Base-by-base conservation (phyloP, 1,140 invertebrate species). In the Ceratitis capitata region DNA sequence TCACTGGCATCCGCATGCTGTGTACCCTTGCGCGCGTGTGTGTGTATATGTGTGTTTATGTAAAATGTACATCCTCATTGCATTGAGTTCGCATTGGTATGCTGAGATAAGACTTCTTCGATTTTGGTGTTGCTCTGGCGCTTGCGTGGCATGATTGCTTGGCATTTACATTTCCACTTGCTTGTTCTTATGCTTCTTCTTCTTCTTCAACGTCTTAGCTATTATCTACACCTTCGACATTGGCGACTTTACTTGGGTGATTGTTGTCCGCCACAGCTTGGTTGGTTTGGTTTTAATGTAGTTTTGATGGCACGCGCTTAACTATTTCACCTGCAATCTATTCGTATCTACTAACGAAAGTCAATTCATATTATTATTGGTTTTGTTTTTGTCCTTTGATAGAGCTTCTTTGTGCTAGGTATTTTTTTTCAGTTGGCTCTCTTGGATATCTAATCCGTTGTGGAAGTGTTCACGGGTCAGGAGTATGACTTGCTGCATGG, bases 321-420 rank as follows among this genome's bases (percentile, higher is more conserved):
- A 78, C 69, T 78, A 78, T 78, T 78, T 78, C 69, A 78, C 69
- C 69, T 78, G 69, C n/a, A 78, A n/a, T n/a, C 39, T 7, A 78
- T 78, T 45, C 39, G 45, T 23, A n/a, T n/a, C n/a, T n/a, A n/a
- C n/a, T n/a, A n/a, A n/a, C n/a, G n/a, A n/a, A n/a, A n/a, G n/a
- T n/a, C n/a, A n/a, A n/a, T n/a, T n/a, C n/a, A n/a, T n/a, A n/a
- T n/a, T n/a, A n/a, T n/a, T n/a, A n/a, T 78, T 19, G 16, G 69
- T 39, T 23, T 78, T 78, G 39, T 78, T 78, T n/a, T 39, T 45
- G 69, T 32, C 10, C 3, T 32, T 64, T 3, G 3, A 78, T 45
- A 42, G 39, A 14, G n/a, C 32, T 78, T 78, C 19, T n/a, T 56
- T 19, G 51, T n/a, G n/a, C 23, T 23, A 10, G 32, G 12, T 45